Evolutionary conservation across 2,797 vertebrate genomes (phyloP).

Genomic region (Lepilemur ruficaudatus): DNA sequence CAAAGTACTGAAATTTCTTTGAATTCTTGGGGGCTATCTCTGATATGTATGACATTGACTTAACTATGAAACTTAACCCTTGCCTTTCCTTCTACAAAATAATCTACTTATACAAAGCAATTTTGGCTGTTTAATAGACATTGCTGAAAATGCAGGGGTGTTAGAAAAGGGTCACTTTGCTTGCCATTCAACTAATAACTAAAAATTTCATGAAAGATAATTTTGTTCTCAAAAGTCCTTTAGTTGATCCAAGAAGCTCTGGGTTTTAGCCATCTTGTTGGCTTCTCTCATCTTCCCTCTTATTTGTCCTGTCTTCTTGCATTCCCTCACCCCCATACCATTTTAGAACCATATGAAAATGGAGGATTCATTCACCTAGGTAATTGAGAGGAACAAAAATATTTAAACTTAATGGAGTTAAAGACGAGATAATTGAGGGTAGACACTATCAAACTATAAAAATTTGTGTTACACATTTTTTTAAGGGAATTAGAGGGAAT

Average conservation of each 20-base stretch:
- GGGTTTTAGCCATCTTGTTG: background rate
- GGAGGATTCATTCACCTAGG: background rate
- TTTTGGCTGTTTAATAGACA: background rate
- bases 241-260: background rate
- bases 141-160: background rate
- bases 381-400: background rate
- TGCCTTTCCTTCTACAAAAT: background rate
- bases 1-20: background rate
- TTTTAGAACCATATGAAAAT: background rate
- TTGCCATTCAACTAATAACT: background rate
- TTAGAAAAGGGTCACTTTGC: background rate
- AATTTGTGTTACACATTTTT: background rate
- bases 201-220: background rate
- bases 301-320: background rate
- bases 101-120: background rate
- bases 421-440: background rate
- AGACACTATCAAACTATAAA: background rate
- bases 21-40: background rate
- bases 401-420: background rate
- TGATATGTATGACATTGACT: background rate
- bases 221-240: background rate
- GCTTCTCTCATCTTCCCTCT: background rate
- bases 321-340: background rate
- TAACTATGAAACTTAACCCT: background rate
- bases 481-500: background rate